Base-by-base conservation (phyloP, 2,888 invertebrate genomes). In the Oscheius onirici region DNA sequence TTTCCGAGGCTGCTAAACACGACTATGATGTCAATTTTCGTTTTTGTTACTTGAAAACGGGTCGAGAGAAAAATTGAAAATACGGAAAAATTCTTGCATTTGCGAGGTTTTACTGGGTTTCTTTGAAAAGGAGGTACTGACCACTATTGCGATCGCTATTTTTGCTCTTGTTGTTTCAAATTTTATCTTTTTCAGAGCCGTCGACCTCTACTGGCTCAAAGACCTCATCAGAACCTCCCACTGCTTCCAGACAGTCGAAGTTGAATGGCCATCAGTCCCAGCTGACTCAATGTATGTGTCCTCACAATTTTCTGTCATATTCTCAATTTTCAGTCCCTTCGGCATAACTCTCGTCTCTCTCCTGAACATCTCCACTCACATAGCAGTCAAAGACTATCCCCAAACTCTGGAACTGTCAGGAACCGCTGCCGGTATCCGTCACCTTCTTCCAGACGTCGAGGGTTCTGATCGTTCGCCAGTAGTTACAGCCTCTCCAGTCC, bases 371-470 rank as follows among this genome's bases (percentile, higher is more conserved):
- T 49, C 63, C 1, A 63, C 63, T 6, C 63, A 63, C 17, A 28
- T 63, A n/a, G 63, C 63, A 3, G 28, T 17, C 6, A 46, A 28
- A 40, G 70, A 54, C 15, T 26, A 60, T 28, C 63, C 70, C 8
- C 63, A 61, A n/a, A 26, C 43, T 1, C 20, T 76, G 13, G 57
- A 74, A 1, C 70, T 78, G 20, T 60, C 63, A 15, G 72, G 71
- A 8, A 22, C 63, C 8, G 54, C 69, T n/a, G 78, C 76, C 3
- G 78, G 78, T 3, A 73, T 78, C 13, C 67, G 78, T 5, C 78
- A 78, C 52, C 26, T 78, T 57, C 73, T 78, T 46, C 76, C 78
- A 11, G 73, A 78, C 11, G 71, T 70, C 26, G 74, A 75, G n/a
- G 69, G 72, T 44, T 71, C 74, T 34, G 71, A 73, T 13, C 58